A percentile compares a stretch with the other conserved stretches of the same genome.
These are phyloP conservation scores for Stichodactyla mertensii DNA, from an alignment of 64 coral and sea anemone genomes.

Conservation along the genomic window DNA sequence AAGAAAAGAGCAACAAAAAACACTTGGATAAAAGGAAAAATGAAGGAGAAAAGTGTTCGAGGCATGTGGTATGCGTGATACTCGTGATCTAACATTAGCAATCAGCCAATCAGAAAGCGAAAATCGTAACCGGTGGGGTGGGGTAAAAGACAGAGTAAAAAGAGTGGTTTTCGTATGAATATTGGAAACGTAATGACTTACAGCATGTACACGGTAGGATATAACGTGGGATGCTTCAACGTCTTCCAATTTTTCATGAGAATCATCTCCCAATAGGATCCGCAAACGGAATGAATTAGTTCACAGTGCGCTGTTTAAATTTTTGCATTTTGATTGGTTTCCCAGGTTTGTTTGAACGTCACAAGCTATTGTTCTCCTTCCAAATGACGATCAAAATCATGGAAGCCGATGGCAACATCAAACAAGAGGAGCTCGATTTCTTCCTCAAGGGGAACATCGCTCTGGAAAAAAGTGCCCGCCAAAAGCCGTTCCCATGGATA, in stretches of 20 bases:
- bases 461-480: slow-evolving; percentile 90
- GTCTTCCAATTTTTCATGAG: neutral
- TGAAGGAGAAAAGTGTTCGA: too few relatives aligned
- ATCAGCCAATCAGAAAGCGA: too few relatives aligned
- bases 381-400: slow-evolving; percentile 99
- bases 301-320: neutral
- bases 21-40: too few relatives aligned
- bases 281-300: neutral
- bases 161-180: too few relatives aligned
- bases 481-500: slow-evolving; percentile 86
- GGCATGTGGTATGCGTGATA: too few relatives aligned
- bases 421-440: slow-evolving; percentile 96
- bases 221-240: too few relatives aligned
- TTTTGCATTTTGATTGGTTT: neutral
- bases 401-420: slow-evolving; percentile 95
- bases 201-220: too few relatives aligned
- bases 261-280: neutral
- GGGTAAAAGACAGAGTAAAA: too few relatives aligned
- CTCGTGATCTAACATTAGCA: too few relatives aligned
- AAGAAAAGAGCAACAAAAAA: too few relatives aligned
- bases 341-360: slow-evolving; percentile 90
- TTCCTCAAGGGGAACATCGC: slow-evolving; percentile 97
- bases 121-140: too few relatives aligned
- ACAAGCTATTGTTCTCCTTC: slow-evolving; percentile 97
- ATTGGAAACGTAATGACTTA: too few relatives aligned